phyloP scores from a whole-genome alignment of 2,797 vertebrate species.

The Gymnopithys bicolor region DNA sequence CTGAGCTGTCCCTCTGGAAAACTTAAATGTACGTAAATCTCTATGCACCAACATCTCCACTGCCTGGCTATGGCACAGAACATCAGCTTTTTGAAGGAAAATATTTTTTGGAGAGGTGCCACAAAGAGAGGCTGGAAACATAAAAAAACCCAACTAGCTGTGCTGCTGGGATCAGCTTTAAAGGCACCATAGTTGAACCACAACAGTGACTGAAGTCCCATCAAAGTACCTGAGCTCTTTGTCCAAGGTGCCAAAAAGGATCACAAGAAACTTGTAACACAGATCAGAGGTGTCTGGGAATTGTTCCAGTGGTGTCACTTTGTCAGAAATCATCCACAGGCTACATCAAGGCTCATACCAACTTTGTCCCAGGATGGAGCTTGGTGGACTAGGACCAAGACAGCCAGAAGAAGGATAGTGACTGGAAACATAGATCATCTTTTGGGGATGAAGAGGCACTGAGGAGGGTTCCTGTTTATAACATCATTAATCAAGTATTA shows the following conservation, averaged over 20 bases:
- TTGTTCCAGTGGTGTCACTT: background rate
- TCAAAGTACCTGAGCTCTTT: background rate
- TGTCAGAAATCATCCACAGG: background rate
- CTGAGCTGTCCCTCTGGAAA: background rate
- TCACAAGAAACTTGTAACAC: background rate
- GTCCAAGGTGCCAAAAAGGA: background rate
- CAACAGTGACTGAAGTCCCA: background rate
- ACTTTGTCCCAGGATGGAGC: background rate
- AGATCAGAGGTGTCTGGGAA: background rate
- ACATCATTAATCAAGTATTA: background rate
- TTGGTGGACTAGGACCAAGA: background rate
- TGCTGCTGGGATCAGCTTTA: background rate
- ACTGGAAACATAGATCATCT: background rate
- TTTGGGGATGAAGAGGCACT: background rate
- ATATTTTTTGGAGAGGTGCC: background rate
- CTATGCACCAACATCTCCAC: background rate
- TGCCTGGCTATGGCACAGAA: background rate
- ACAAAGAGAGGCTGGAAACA: background rate
- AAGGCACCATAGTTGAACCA: background rate
- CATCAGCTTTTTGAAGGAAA: background rate
- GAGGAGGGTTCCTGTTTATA: conserved; percentile 6
- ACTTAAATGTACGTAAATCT: background rate
- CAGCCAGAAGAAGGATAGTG: background rate
- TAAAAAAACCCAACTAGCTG: background rate
- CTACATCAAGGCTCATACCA: background rate